Evolutionary conservation across 2,113 vertebrate genomes (phyloP).

Genomic region (Sinocyclocheilus anshuiensis): DNA sequence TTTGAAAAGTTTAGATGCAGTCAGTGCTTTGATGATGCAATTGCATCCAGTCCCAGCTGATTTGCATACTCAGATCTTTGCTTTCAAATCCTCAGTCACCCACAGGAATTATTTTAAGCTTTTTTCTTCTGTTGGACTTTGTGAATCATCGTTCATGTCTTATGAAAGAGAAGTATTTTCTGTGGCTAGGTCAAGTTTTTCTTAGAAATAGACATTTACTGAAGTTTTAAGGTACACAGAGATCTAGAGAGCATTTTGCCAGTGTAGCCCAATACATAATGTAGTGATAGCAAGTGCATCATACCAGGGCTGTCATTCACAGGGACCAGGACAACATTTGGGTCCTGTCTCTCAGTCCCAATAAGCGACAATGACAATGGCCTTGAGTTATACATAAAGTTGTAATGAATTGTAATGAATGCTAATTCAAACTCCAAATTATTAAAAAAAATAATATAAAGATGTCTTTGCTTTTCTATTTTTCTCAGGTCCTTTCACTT

Average conservation of each 20-base stretch:
- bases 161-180: neutral
- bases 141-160: neutral
- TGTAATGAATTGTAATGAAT: no score
- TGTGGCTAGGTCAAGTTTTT: neutral
- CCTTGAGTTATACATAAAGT: no score
- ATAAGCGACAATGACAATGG: no score
- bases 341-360: no score
- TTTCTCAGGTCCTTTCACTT: neutral
- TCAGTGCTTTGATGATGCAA: constrained; percentile 8
- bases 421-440: no score
- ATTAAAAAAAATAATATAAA: no score
- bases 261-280: neutral
- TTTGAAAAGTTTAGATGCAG: neutral
- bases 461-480: no score
- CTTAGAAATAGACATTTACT: neutral
- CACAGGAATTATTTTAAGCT: neutral
- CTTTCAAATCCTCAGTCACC: constrained; percentile 6
- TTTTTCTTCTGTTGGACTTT: neutral
- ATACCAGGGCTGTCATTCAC: neutral
- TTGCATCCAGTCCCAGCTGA: neutral
- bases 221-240: neutral
- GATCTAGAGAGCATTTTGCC: neutral
- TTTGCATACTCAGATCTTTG: constrained; percentile 2
- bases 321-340: neutral
- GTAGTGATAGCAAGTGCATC: constrained; percentile 1